A percentile compares a stretch with the other conserved stretches of the same genome.
Evolutionary conservation across 2,113 vertebrate species (phyloP).

Genomic region (Sigmodon hispidus): DNA sequence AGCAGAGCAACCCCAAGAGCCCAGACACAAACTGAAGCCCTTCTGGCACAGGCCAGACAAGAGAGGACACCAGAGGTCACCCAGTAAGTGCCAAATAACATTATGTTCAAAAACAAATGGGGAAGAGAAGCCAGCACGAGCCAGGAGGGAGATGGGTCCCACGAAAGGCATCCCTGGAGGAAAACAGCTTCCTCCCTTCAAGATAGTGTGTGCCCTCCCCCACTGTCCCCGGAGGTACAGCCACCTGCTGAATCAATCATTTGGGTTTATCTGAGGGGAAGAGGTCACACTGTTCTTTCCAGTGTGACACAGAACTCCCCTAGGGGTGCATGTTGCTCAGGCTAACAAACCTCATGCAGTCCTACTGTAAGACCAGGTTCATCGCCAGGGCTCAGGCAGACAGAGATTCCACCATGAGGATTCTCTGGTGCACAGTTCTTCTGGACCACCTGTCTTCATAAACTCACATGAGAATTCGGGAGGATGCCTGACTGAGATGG

Average conservation of each 20-base stretch:
- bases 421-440: neutral
- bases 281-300: constrained; percentile 70
- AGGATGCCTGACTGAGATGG: constrained; percentile 41
- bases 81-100: constrained; percentile 31
- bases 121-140: neutral
- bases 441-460: constrained; percentile 27
- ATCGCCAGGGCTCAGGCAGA: neutral
- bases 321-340: neutral
- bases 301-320: neutral
- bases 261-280: constrained; percentile 37
- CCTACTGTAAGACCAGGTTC: neutral
- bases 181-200: neutral
- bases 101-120: constrained; percentile 13
- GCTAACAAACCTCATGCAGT: neutral
- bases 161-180: neutral
- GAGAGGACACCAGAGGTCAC: constrained; percentile 60
- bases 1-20: neutral
- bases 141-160: neutral
- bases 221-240: constrained; percentile 54
- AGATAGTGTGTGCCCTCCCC: neutral
- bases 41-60: neutral
- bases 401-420: neutral
- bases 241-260: constrained; percentile 75
- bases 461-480: neutral
- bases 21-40: neutral